These are phyloP conservation scores for Alouatta palliata DNA, from an alignment of 2,113 vertebrate genomes.

Conservation along the genomic window DNA sequence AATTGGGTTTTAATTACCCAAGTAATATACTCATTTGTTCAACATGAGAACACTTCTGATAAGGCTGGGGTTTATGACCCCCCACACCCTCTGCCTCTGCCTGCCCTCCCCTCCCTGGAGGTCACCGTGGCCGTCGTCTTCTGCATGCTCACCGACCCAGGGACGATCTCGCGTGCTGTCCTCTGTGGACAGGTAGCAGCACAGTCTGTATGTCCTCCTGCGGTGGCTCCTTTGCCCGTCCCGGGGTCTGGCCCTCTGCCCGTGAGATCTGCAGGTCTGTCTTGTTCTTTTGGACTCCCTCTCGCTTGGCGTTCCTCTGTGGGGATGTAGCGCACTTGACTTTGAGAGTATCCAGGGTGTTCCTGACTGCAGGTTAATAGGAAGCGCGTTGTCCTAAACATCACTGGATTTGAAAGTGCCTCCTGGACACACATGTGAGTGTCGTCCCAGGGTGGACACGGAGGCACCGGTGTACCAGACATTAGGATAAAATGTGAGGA, in stretches of 20 bases:
- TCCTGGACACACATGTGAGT: neutral
- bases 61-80: neutral
- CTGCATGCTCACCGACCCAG: fast-evolving
- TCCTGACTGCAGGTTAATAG: neutral
- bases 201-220: fast-evolving
- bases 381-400: neutral
- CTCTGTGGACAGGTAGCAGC: neutral
- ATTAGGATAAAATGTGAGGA: neutral
- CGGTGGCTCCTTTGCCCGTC: fast-evolving
- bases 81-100: fast-evolving
- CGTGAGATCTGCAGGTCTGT: fast-evolving
- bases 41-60: neutral
- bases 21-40: neutral
- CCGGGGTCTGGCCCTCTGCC: fast-evolving
- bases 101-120: neutral
- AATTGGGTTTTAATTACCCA: neutral
- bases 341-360: neutral
- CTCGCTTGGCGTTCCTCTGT: fast-evolving
- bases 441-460: neutral
- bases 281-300: fast-evolving
- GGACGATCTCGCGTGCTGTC: fast-evolving
- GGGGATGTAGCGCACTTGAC: fast-evolving
- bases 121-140: fast-evolving
- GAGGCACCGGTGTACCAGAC: fast-evolving
- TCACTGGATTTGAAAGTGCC: neutral